Percentiles rank a stretch among this genome's conserved stretches.
phyloP scores from a whole-genome alignment of 23 tunicate genomes.

The Halocynthia aurantium region DNA sequence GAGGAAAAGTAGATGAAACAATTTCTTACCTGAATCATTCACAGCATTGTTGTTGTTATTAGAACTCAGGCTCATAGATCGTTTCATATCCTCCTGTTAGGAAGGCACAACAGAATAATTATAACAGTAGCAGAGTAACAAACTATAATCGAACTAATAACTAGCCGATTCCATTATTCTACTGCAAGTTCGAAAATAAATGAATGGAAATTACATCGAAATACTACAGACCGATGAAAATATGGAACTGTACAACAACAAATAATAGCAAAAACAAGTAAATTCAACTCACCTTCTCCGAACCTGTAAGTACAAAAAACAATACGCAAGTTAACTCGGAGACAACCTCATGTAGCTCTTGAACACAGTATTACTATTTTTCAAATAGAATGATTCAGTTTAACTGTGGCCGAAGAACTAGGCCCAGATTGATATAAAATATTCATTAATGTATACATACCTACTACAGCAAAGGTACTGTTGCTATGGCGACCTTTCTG shows the following conservation, averaged over 20 bases:
- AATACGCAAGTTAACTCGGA: background rate
- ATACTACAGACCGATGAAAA: too few species aligned
- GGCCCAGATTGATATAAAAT: background rate
- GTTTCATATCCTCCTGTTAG: constrained; percentile 3
- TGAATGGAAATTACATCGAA: too few species aligned
- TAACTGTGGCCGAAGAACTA: background rate
- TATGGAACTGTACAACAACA: background rate
- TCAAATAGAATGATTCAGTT: background rate
- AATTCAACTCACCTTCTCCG: constrained; percentile 3
- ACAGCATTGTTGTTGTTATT: constrained; percentile 24
- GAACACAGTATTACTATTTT: background rate
- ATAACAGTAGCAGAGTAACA: too few species aligned
- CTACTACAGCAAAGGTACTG: constrained; percentile 24
- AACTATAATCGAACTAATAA: too few species aligned
- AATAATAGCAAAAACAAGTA: background rate
- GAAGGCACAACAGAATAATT: background rate
- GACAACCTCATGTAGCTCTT: background rate
- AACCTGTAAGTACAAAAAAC: background rate
- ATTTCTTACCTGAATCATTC: background rate
- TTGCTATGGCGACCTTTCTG: constrained; percentile 16
- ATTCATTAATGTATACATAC: background rate
- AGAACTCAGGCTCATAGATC: constrained; percentile 6
- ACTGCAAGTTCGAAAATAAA: too few species aligned
- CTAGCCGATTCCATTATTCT: too few species aligned
- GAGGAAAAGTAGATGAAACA: background rate